A percentile compares a stretch with the other conserved stretches of the same genome.
Evolutionary conservation across 1,140 invertebrate genomes (phyloP).

Genomic region (Drosophila mojavensis): DNA sequence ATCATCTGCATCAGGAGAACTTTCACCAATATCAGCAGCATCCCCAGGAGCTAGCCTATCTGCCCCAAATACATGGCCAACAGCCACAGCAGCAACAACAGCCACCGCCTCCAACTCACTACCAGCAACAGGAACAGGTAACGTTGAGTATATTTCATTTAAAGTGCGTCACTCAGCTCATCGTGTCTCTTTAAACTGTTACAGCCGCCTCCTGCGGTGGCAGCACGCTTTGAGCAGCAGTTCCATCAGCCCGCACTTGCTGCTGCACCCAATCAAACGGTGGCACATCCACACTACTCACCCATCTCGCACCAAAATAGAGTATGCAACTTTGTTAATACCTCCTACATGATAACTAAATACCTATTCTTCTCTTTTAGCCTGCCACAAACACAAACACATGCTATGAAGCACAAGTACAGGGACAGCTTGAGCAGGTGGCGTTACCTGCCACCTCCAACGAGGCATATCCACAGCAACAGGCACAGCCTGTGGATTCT

Average conservation of each 20-base stretch:
- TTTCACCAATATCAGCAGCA: slow-evolving; percentile 68
- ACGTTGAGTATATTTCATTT: not conserved
- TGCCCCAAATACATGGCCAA: slow-evolving; percentile 11
- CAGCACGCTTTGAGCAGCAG: slow-evolving; percentile 27
- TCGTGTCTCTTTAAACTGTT: slow-evolving; percentile 1
- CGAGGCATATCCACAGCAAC: slow-evolving; percentile 6
- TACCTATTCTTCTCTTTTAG: slow-evolving; percentile 6
- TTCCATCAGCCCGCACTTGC: slow-evolving; percentile 9
- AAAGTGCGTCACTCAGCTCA: too few species aligned
- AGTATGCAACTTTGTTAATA: slow-evolving; percentile 2
- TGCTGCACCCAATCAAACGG: slow-evolving; percentile 22
- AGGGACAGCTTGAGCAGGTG: slow-evolving; percentile 24
- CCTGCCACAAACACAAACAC: slow-evolving; percentile 14
- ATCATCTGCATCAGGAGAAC: slow-evolving; percentile 35
- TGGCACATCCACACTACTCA: slow-evolving; percentile 24
- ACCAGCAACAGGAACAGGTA: slow-evolving; percentile 47
- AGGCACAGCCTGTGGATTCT: slow-evolving; percentile 2
- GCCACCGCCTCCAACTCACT: slow-evolving; percentile 22
- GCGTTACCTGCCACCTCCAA: slow-evolving; percentile 2
- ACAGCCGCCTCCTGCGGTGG: slow-evolving; percentile 10
- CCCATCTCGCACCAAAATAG: slow-evolving; percentile 18
- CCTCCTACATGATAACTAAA: not conserved
- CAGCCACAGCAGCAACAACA: slow-evolving; percentile 37
- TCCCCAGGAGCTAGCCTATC: slow-evolving; percentile 33
- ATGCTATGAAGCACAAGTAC: slow-evolving; percentile 21